These are phyloP conservation scores for Megalops atlanticus DNA, from an alignment of 2,113 vertebrate genomes.

Conservation along the genomic window DNA sequence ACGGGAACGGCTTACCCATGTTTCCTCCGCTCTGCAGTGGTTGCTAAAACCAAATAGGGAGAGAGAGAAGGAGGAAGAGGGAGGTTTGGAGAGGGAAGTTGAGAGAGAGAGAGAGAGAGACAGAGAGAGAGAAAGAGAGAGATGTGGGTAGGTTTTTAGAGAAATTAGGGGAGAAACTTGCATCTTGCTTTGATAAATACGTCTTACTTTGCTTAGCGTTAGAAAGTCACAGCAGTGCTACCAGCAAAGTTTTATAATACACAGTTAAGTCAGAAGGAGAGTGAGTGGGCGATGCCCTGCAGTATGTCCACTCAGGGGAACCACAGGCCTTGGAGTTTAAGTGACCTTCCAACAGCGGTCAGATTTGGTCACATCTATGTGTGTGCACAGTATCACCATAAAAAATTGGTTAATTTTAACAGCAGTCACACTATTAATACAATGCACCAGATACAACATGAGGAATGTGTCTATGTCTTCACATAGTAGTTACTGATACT, in stretches of 20 bases:
- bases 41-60: conserved; percentile 61
- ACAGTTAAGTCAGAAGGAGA: conserved; percentile 32
- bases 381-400: neutral
- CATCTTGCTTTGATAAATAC: conserved; percentile 37
- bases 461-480: neutral
- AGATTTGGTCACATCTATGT: neutral
- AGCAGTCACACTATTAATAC: neutral
- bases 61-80: conserved; percentile 6
- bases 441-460: neutral
- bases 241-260: conserved; percentile 37
- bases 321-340: conserved; percentile 42
- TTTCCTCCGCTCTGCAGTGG: conserved; percentile 48
- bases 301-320: conserved; percentile 36
- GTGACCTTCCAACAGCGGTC: conserved; percentile 7
- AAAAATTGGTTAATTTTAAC: neutral
- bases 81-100: conserved; percentile 34
- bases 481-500: neutral
- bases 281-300: conserved; percentile 33
- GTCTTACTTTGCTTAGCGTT: conserved; percentile 26
- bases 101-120: conserved; percentile 18
- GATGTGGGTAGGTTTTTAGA: conserved; percentile 5
- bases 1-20: conserved; percentile 16
- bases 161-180: conserved; percentile 21
- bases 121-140: neutral
- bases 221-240: conserved; percentile 20